Conservation (phyloP, 2,888 invertebrate genomes). For the Apamea crenata region DNA sequence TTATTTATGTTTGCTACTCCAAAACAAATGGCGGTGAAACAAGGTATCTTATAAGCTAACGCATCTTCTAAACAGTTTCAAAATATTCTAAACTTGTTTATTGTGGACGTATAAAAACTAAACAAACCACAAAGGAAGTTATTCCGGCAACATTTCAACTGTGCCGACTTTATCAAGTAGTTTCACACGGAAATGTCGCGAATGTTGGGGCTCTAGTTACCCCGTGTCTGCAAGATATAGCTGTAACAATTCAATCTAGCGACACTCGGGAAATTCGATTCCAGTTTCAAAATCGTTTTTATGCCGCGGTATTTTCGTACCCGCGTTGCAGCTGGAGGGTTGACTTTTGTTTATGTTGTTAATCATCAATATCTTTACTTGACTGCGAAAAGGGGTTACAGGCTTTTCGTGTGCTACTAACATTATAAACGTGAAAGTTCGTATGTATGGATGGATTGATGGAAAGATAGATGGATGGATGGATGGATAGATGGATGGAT, state of each 20-base stretch:
- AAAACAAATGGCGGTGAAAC: background rate
- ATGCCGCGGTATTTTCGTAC: constrained; percentile 65
- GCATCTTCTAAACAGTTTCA: background rate
- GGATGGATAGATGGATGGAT: too few relatives aligned
- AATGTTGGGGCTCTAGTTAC: constrained; percentile 65
- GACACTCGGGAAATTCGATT: constrained; percentile 76
- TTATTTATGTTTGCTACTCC: background rate
- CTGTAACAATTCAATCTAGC: constrained; percentile 75
- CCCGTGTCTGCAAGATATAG: constrained; percentile 70
- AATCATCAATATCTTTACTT: constrained; percentile 30
- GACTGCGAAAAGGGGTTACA: background rate
- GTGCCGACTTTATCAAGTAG: constrained; percentile 68
- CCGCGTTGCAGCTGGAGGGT: constrained; percentile 58
- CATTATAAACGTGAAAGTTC: too few relatives aligned
- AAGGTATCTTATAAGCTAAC: background rate
- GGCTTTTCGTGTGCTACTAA: background rate
- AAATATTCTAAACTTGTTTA: background rate
- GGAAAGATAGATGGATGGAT: too few relatives aligned
- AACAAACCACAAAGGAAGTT: constrained; percentile 37
- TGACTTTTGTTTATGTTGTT: constrained; percentile 50
- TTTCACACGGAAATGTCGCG: constrained; percentile 64
- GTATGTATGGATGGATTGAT: too few relatives aligned
- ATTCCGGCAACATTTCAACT: constrained; percentile 54
- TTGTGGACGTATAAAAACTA: constrained; percentile 25
- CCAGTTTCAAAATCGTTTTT: constrained; percentile 63